Base-by-base conservation (phyloP, 2,113 vertebrate genomes). In the Sterna hirundo region DNA sequence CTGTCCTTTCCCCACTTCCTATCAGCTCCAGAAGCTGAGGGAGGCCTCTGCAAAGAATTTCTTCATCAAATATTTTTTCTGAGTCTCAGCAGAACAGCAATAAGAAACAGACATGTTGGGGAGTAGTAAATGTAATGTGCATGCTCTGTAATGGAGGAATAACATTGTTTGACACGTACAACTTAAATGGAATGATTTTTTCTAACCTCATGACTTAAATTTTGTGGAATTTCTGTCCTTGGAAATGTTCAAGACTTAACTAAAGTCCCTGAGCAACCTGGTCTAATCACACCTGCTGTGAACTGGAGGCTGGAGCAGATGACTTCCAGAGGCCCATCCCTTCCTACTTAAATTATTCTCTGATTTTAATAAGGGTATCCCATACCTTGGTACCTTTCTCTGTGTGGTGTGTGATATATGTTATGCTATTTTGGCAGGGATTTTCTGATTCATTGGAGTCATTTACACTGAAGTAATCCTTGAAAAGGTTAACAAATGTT, bases 221-320 rank as follows among this genome's bases (percentile, higher is more conserved):
- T 84, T 90, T 60, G 44, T 92, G 66, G 79, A 54, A 78, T 93
- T 91, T 91, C 17, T 89, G 60, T 77, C 77, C 54, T 94, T 83
- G 69, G 36, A 61, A 82, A 55, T 42, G 21, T 62, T 81, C 19
- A 71, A n/a, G 74, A 55, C 34, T 87, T 40, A 71, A 25, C 21
- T 75, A 75, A 32, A 49, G 26, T 65, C 27, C 44, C 47, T 68
- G 55, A 58, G 49, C 36, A 81, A n/a, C 55, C 15, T 62, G 21
- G 25, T 86, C 36, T 78, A 78, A 89, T 87, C 74, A 70, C 42
- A 86, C 60, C 55, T 91, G 57, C 82, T 85, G 69, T 72, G 78
- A 90, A 76, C 44, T 88, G 26, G 79, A 84, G 23, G 7, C 17
- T 80, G 49, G 52, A 79, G 44, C 55, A 86, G 64, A 42, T 80